Percentiles rank a stretch among this genome's conserved stretches.
phyloP scores from a whole-genome alignment of 2,113 vertebrate species.

The Poeciliopsis turrubarensis region DNA sequence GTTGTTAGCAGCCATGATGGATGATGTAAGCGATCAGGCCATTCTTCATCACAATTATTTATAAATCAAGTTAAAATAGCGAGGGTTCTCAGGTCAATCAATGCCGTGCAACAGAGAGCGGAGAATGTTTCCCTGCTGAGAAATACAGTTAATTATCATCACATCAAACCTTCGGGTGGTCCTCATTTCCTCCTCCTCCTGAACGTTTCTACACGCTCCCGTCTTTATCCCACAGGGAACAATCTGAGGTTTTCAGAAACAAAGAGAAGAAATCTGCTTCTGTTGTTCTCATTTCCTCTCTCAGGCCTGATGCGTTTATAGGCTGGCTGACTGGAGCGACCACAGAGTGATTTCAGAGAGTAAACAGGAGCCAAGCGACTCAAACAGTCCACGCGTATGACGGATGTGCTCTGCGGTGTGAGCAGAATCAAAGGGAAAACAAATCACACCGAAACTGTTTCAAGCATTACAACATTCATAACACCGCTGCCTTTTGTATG shows the following conservation, averaged over 20 bases:
- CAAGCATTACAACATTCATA: not conserved
- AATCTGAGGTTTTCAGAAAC: not conserved
- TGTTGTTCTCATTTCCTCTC: not conserved
- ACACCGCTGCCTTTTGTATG: not conserved
- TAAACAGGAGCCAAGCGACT: not conserved
- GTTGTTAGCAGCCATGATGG: conserved; percentile 44
- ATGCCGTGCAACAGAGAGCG: conserved; percentile 23
- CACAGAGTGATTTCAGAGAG: not conserved
- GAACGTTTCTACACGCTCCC: conserved; percentile 31
- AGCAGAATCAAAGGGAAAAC: not conserved
- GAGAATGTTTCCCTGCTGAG: conserved; percentile 18
- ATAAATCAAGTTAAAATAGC: conserved; percentile 21
- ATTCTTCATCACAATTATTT: conserved; percentile 43
- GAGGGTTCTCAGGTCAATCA: conserved; percentile 58
- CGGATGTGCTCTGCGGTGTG: not conserved
- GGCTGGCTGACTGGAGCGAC: not conserved
- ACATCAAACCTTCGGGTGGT: conserved; percentile 1
- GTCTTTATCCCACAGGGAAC: not conserved
- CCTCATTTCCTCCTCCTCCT: not conserved
- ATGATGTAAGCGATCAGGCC: conserved; percentile 34
- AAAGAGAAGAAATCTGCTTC: not conserved
- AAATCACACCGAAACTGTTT: not conserved
- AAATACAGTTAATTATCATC: conserved; percentile 58
- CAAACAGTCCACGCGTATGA: not conserved
- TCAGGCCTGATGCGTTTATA: not conserved